Base-by-base conservation (phyloP, 2,113 vertebrate genomes). In the Athene noctua region DNA sequence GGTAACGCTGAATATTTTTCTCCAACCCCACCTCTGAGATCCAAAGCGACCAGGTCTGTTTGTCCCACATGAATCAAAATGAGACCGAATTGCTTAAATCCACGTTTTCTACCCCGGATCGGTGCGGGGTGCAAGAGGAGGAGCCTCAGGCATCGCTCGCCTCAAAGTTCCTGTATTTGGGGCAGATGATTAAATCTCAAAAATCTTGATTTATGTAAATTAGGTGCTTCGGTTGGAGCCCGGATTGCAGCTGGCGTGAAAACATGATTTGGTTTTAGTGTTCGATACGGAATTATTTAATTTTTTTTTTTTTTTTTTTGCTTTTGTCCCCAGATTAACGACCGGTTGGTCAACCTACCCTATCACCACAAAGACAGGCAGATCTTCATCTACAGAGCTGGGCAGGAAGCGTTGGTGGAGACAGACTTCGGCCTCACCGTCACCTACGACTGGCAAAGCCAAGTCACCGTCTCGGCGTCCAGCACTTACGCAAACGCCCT, bases 391-490 rank as follows among this genome's bases (percentile, higher is more conserved):
- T 80, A 86, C 88, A 97, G 97, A 44, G 71, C 67, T 0, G 98
- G 98, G 26, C 22, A 9, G 16, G 52, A 80, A 0, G 98, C 91
- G 0, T 78, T 98, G 30, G 30, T 99, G 5, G 75, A 94, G 70
- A 98, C 98, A 0, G 65, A 98, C 90, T 99, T 99, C 30, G 98
- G 98, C 71, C 92, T 99, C 13, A 18, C 74, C 0, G 91, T 99
- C 88, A 97, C 97, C 52, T 99, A 97, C 1, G 94, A 98, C 78
- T 98, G 98, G 98, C 49, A 97, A 6, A 92, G 93, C 86, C 44
- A 15, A 0, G 75, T 98, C 32, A 71, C 94, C 1, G 94, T 97
- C 34, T 94, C 67, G 8, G 97, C 98, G 73, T 98, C 99, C 10
- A 92, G 96, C 62, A 97, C 95, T 73, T 99, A 99, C 11, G 71